phyloP scores from a whole-genome alignment of 2,113 vertebrate genomes.

The Syngnathoides biaculeatus region DNA sequence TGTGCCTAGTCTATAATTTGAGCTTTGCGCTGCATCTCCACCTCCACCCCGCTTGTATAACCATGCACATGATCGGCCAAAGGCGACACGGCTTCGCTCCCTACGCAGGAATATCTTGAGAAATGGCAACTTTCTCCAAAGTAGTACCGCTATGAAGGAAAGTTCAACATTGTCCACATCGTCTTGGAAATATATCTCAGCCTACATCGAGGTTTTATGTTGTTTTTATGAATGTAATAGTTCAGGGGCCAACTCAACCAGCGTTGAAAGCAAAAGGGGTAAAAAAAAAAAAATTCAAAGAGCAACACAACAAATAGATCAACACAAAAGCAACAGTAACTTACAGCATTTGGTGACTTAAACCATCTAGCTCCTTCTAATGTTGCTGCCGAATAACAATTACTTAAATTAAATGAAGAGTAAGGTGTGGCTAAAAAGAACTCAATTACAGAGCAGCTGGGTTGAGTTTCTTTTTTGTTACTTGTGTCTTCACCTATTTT shows the following conservation, averaged over 20 bases:
- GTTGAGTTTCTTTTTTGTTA: not conserved
- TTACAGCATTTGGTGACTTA: no score
- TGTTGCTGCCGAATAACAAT: no score
- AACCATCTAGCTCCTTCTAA: no score
- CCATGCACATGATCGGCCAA: slow-evolving; percentile 12
- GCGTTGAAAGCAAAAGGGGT: no score
- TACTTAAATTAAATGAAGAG: not conserved
- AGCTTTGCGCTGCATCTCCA: slow-evolving; percentile 8
- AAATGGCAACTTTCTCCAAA: not conserved
- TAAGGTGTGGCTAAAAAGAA: not conserved
- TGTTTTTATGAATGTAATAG: no score
- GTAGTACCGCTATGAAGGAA: not conserved
- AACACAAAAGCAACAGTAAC: no score
- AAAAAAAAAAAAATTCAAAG: no score
- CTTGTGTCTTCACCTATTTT: not conserved
- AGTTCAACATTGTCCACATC: not conserved
- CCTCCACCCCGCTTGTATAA: not conserved
- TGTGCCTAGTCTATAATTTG: slow-evolving; percentile 15
- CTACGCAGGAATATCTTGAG: not conserved
- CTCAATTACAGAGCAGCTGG: not conserved
- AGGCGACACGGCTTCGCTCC: slow-evolving; percentile 1
- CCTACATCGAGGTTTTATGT: no score
- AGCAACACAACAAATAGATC: no score
- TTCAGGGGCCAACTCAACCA: no score
- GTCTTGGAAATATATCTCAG: no score